phyloP scores from a whole-genome alignment of 2,113 vertebrate species.

The Trachemys scripta region DNA sequence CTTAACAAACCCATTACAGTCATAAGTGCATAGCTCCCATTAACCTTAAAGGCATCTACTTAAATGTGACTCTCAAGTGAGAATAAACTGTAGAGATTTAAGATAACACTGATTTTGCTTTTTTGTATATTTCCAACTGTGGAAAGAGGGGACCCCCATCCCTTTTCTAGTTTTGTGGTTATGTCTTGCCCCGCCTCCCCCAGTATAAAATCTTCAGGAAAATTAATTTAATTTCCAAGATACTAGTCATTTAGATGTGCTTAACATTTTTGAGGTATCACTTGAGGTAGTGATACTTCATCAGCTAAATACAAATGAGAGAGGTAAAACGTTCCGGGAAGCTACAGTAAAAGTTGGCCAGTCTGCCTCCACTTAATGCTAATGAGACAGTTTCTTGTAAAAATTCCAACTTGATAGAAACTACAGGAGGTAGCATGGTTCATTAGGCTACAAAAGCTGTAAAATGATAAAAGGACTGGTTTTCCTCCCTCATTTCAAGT shows the following conservation, averaged over 20 bases:
- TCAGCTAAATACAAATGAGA: neutral
- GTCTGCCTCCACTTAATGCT: conserved; percentile 4
- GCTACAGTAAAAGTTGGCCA: neutral
- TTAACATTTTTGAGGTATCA: neutral
- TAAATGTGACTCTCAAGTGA: neutral
- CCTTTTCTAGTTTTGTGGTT: neutral
- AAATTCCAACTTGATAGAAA: conserved; percentile 29
- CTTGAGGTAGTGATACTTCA: neutral
- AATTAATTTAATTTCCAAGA: neutral
- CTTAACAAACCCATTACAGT: neutral
- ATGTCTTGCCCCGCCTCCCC: fast-evolving
- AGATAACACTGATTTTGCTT: neutral
- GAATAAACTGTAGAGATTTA: neutral
- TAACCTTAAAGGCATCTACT: fast-evolving
- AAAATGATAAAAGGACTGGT: conserved; percentile 17
- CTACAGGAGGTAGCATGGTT: conserved; percentile 55
- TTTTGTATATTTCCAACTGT: fast-evolving
- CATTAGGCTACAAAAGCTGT: conserved; percentile 70
- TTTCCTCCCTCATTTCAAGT: conserved; percentile 38
- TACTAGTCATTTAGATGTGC: neutral
- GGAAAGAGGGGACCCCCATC: neutral
- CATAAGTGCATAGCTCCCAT: neutral
- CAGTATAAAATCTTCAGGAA: fast-evolving
- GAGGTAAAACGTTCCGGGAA: conserved; percentile 2
- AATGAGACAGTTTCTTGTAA: conserved; percentile 31